Evolutionary conservation across 1,140 invertebrate species (phyloP).

Genomic region (Neotoxoptera formosana): DNA sequence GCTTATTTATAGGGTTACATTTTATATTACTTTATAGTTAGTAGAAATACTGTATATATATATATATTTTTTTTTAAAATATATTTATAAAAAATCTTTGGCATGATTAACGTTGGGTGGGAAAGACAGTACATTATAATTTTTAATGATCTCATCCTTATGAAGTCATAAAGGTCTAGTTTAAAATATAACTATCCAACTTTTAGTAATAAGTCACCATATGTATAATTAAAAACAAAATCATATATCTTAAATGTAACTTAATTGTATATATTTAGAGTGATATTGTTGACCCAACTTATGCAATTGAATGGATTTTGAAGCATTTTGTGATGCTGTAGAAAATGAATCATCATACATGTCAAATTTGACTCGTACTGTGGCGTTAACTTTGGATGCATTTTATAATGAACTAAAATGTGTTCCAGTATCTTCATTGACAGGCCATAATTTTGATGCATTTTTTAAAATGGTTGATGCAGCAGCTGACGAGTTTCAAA

Average conservation of each 20-base stretch:
- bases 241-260: background rate
- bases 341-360: conserved; percentile 84
- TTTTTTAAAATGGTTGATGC: conserved; percentile 74
- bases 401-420: conserved; percentile 87
- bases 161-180: too few relatives aligned
- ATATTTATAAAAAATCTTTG: too few relatives aligned
- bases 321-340: conserved; percentile 90
- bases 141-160: too few relatives aligned
- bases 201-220: background rate
- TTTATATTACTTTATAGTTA: too few relatives aligned
- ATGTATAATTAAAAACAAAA: background rate
- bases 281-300: conserved; percentile 87
- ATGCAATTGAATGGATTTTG: conserved; percentile 97
- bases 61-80: too few relatives aligned
- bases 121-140: too few relatives aligned
- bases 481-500: conserved; percentile 77
- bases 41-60: too few relatives aligned
- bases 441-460: conserved; percentile 77
- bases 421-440: conserved; percentile 87
- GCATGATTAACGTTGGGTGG: too few relatives aligned
- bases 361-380: conserved; percentile 89
- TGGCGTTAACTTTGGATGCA: conserved; percentile 93
- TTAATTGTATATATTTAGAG: conserved; percentile 69
- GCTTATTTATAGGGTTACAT: too few relatives aligned
- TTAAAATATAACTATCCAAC: too few relatives aligned